These are phyloP conservation scores for Microctenopoma steveboyesi DNA, from an alignment of 2,797 vertebrate species.

Conservation along the genomic window DNA sequence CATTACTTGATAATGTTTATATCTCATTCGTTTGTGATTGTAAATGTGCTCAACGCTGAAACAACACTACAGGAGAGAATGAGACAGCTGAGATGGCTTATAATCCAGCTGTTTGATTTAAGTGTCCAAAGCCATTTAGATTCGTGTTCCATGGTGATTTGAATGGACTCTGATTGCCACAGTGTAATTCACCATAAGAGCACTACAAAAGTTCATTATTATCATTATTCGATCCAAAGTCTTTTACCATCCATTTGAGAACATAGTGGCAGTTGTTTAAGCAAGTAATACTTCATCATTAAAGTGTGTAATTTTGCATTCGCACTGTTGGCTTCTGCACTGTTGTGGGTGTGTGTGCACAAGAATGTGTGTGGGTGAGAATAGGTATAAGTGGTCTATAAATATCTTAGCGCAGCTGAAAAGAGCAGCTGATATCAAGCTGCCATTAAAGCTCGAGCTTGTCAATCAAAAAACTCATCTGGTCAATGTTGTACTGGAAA, in stretches of 20 bases:
- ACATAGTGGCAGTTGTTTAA: constrained; percentile 40
- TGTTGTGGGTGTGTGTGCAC: not conserved
- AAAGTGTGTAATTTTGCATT: constrained; percentile 30
- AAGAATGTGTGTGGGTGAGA: not conserved
- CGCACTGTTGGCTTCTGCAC: constrained; percentile 20
- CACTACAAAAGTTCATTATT: constrained; percentile 41
- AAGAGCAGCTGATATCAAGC: constrained; percentile 48
- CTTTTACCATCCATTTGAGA: constrained; percentile 31
- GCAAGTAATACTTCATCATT: constrained; percentile 16
- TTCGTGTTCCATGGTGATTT: constrained; percentile 25
- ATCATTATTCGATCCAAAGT: constrained; percentile 31
- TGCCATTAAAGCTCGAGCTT: constrained; percentile 35
- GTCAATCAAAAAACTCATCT: constrained; percentile 52
- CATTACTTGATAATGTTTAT: constrained; percentile 11
- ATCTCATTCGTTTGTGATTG: constrained; percentile 16
- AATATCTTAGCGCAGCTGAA: constrained; percentile 58
- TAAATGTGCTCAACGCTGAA: not conserved
- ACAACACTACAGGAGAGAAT: not conserved
- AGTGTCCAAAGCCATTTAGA: constrained; percentile 17
- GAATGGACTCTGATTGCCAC: constrained; percentile 53
- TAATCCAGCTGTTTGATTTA: constrained; percentile 21
- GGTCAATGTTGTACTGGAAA: constrained; percentile 5
- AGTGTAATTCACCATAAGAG: constrained; percentile 26
- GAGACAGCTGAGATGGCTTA: constrained; percentile 11
- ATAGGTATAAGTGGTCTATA: constrained; percentile 52